Percentiles rank a stretch among this genome's conserved stretches.
Evolutionary conservation across 2,797 vertebrate species (phyloP).

Genomic region (Tachyglossus aculeatus): DNA sequence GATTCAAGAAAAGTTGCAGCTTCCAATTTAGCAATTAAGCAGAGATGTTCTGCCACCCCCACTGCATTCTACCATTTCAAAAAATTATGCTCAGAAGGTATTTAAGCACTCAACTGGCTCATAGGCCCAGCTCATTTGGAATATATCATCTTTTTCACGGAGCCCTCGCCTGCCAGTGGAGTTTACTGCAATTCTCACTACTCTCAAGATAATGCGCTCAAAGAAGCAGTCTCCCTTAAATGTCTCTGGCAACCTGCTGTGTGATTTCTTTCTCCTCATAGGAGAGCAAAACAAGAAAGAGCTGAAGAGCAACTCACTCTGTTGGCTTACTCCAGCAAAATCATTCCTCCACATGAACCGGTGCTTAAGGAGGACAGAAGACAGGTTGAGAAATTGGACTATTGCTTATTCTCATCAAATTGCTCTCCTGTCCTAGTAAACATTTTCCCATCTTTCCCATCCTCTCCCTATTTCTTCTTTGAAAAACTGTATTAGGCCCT

Average conservation of each 20-base stretch:
- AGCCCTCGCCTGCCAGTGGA: not conserved
- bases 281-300: not conserved
- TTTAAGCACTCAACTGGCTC: not conserved
- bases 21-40: not conserved
- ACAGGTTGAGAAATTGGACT: not conserved
- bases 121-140: not conserved
- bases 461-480: not conserved
- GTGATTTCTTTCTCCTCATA: not conserved
- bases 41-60: not conserved
- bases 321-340: not conserved
- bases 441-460: not conserved
- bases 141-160: not conserved
- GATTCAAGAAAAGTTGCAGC: not conserved
- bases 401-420: not conserved
- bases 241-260: not conserved
- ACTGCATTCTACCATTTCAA: not conserved
- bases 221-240: not conserved
- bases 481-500: not conserved
- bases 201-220: not conserved
- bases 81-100: not conserved
- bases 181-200: not conserved
- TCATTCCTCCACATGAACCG: not conserved
- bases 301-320: not conserved
- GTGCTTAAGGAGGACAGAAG: not conserved
- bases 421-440: not conserved